phyloP scores from a whole-genome alignment of 2,888 invertebrate genomes.

The Habrosyne pyritoides region DNA sequence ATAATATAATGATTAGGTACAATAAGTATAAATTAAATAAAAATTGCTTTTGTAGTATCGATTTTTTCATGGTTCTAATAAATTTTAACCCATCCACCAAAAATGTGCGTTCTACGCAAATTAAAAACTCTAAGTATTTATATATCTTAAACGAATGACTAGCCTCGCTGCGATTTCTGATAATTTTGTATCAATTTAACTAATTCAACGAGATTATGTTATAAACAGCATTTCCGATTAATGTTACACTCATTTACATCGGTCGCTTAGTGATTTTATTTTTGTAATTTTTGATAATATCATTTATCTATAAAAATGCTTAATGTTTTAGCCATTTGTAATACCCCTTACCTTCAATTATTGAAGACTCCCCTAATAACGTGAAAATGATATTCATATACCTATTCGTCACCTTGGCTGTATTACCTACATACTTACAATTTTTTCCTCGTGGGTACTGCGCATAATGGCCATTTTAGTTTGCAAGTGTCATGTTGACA shows the following conservation, averaged over 20 bases:
- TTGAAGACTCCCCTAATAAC: too few relatives aligned
- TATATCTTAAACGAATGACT: slow-evolving; percentile 43
- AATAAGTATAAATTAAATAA: too few relatives aligned
- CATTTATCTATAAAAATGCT: background rate
- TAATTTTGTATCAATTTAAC: slow-evolving; percentile 15
- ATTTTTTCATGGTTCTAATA: background rate
- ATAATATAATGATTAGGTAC: too few relatives aligned
- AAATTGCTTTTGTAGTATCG: too few relatives aligned
- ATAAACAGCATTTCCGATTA: background rate
- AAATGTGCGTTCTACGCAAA: slow-evolving; percentile 58
- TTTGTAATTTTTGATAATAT: background rate
- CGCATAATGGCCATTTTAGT: too few relatives aligned
- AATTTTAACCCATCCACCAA: slow-evolving; percentile 15
- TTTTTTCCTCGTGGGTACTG: background rate
- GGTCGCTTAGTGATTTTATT: background rate
- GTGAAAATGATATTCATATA: too few relatives aligned
- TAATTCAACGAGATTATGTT: background rate
- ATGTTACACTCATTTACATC: background rate
- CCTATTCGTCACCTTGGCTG: too few relatives aligned
- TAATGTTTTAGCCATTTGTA: background rate
- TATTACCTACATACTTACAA: too few relatives aligned
- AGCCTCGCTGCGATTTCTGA: slow-evolving; percentile 44
- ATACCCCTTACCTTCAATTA: too few relatives aligned
- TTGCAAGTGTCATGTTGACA: too few relatives aligned
- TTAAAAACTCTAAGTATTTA: slow-evolving; percentile 21